Evolutionary conservation across 2,113 vertebrate species (phyloP), one percentile per base, ranked within the genome.

Genomic region (Ammodytes marinus): DNA sequence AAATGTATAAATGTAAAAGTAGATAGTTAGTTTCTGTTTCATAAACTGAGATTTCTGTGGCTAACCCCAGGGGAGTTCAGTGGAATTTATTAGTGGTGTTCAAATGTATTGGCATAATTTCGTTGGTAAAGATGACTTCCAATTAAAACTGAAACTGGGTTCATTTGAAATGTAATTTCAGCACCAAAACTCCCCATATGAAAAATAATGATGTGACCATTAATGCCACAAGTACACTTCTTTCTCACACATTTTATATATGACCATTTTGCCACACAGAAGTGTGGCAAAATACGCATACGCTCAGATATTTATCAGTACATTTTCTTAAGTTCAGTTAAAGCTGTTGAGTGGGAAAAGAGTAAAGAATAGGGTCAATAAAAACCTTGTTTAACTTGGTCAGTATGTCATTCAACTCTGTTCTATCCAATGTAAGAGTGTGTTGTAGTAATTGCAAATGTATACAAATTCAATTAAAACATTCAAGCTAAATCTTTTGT

Each of bases 171-270:
- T 10, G 7, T 14, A 7, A 15, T 47, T 76, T 53, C 3, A 46
- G 4, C 13, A 54, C 3, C 37, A 12, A 54, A 64, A 27, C 14
- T 39, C 8, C 47, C 2, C 27, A 43, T 27, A 27, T 27, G 27
- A 27, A 27, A 58, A 47, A 45, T 15, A 39, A 17, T 49, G 3
- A 35, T 4, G 19, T 49, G 35, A 68, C 49, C 61, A 45, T 11
- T 19, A 5, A 47, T 47, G 73, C 46, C 80, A 61, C 17, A 40
- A 39, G 15, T n/a, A 69, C 69, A 64, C 57, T 78, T 77, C 79
- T 75, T 52, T 46, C n/a, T 43, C 45, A 39, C 8, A 63, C 5
- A 61, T 45, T 6, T 58, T 15, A 27, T 4, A 40, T 13, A 71
- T 64, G 54, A 76, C 14, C 46, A 63, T 53, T 43, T 4, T 15